Conservation (phyloP, 2,888 invertebrate species). For the Drosophila atripex region DNA sequence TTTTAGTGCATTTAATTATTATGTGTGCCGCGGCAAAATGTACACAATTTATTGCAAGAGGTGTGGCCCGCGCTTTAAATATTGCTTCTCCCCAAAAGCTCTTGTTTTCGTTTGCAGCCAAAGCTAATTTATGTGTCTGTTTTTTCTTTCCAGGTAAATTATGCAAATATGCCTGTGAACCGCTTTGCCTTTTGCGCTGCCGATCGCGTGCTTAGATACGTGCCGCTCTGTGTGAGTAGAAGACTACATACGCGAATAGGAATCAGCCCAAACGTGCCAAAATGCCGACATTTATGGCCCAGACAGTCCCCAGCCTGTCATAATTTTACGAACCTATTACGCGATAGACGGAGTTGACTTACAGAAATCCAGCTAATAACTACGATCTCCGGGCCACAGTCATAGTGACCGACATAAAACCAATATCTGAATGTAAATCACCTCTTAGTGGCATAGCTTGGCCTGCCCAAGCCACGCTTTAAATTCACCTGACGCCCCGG, state of each 20-base stretch:
- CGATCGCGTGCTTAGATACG: conserved; percentile 55
- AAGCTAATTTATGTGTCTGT: conserved; percentile 54
- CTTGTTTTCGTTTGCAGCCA: conserved; percentile 29
- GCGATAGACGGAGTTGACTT: neutral
- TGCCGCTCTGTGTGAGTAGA: conserved; percentile 27
- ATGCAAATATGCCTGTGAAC: conserved; percentile 60
- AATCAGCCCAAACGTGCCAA: conserved; percentile 36
- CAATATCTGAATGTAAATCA: conserved; percentile 11
- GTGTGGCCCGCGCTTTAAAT: conserved; percentile 58
- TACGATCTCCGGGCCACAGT: neutral
- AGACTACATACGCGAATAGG: conserved; percentile 13
- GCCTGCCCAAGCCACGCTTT: conserved; percentile 31
- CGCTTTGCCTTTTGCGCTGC: conserved; percentile 36
- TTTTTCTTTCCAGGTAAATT: conserved; percentile 70
- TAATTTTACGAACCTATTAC: conserved; percentile 19
- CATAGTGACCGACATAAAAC: neutral
- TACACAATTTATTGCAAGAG: conserved; percentile 71
- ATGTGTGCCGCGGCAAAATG: conserved; percentile 62
- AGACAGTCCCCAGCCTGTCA: conserved; percentile 7
- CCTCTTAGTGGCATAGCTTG: neutral
- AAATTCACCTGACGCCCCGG: conserved; percentile 62
- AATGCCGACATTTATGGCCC: conserved; percentile 33
- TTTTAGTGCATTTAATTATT: conserved; percentile 72
- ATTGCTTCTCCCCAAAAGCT: conserved; percentile 35
- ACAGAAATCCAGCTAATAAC: conserved; percentile 10